Evolutionary conservation across 2,888 invertebrate genomes (phyloP).

Genomic region (Xestia xanthographa): DNA sequence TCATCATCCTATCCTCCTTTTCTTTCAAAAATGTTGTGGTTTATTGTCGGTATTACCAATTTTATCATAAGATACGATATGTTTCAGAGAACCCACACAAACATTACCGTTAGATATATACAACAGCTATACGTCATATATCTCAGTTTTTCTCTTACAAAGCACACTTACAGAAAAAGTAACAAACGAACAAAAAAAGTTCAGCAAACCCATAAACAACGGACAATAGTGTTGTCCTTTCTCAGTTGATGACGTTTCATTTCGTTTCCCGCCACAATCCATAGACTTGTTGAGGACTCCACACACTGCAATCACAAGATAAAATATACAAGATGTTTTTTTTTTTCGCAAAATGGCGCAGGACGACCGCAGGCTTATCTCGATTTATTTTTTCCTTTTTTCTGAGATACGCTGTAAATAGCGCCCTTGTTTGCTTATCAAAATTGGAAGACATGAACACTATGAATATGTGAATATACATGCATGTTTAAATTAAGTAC

Average conservation of each 20-base stretch:
- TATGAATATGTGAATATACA: conserved; percentile 31
- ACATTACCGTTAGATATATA: neutral
- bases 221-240: conserved; percentile 46
- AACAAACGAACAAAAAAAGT: conserved; percentile 3
- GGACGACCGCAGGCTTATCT: conserved; percentile 50
- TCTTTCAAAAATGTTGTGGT: neutral
- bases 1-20: neutral
- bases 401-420: conserved; percentile 45
- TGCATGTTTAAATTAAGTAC: neutral
- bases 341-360: conserved; percentile 35
- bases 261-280: conserved; percentile 41
- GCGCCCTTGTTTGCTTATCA: conserved; percentile 56
- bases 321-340: conserved; percentile 39
- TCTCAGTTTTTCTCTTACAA: neutral
- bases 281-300: conserved; percentile 33
- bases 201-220: conserved; percentile 40
- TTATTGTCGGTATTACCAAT: neutral
- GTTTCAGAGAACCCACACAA: neutral
- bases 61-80: neutral
- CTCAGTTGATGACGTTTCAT: conserved; percentile 55
- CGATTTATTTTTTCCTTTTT: conserved; percentile 51
- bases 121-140: neutral
- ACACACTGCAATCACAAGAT: conserved; percentile 46
- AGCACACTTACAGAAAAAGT: neutral
- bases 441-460: conserved; percentile 53